Base-by-base conservation (phyloP, 1,140 invertebrate genomes). In the Euura saliciscinereae region DNA sequence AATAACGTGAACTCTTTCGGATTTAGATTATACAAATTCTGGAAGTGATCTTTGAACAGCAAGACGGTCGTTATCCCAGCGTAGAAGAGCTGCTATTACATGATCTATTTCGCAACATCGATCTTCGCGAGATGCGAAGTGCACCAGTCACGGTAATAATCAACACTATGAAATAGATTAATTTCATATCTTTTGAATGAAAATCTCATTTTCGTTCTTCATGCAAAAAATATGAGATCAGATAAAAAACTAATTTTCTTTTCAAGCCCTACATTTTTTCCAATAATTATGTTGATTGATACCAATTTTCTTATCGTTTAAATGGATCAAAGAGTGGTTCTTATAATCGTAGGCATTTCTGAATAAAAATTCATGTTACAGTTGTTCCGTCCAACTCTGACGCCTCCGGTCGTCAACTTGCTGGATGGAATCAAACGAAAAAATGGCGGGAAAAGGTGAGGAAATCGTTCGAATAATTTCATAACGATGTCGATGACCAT, bases 41-140 rank as follows among this genome's bases (percentile, higher is more conserved):
- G 73, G 92, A 94, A 75, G 89, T 92, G 74, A 96, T 97, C 80
- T 97, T 97, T 86, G 91, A 93, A 76, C 89, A 88, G 84, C 90
- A 86, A 75, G 90, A 88, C 83, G 90, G 81, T 75, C 88, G 87
- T 45, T 90, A 90, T 83, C 94, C 94, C 46, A 92, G 86, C 66
- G 87, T 96, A 10, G 93, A 95, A 83, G 94, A 96, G 83, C 87
- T 97, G 79, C 85, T 95, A 65, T 85, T 94, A 65, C 93, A 93
- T 78, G 95, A 96, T 82, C 89, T 96, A 70, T 97, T 97, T 83
- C 89, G 95, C 76, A 95, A 95, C 81, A 94, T 97, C 73, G 96
- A 97, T 86, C 89, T 97, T 65, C 89, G 95, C 70, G 95, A 97
- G 88, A 91, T 97, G 90, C 89, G 94, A 81, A 88, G 89, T 51